Base-by-base conservation (phyloP, 2,113 vertebrate genomes). In the Phocoena sinus region DNA sequence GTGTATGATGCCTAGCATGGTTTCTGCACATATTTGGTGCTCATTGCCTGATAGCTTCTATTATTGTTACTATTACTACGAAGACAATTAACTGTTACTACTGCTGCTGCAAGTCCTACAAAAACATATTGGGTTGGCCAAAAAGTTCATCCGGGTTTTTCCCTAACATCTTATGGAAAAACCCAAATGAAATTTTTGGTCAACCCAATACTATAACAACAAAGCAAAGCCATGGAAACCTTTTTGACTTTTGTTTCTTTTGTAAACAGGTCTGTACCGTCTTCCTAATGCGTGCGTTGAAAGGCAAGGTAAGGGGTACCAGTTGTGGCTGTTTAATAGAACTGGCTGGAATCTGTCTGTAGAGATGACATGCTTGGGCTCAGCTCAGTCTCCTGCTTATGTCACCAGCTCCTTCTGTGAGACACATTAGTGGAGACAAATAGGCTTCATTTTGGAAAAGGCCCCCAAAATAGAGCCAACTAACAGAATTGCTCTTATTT, bases 401-500 rank as follows among this genome's bases (percentile, higher is more conserved):
- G 23, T 76, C 14, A 88, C 41, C 31, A 95, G 33, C 12, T 81
- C 8, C 50, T 79, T 70, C 70, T 65, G 33, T 89, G 25, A 91
- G 41, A 97, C 9, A 90, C 12, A 56, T 80, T 56, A 77, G 4
- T 89, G 50, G 14, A 91, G 36, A 95, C 25, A 96, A 77, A 91
- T 4, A 88, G 23, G 21, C 38, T 94, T 91, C 58, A 84, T 62
- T 94, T 47, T 74, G 41, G 60, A 91, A 95, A 38, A 81, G 17
- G 2, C 58, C 91, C 12, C 60, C 41, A 84, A 90, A 92, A 73
- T 4, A 85, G 62, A 94, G 25, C 21, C 36, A 94, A 83, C 63
- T 93, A 93, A 77, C 21, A 92, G 41, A 96, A 91, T 38, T 63
- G 8, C 4, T 95, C 50, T 70, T 82, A 71, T 71, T 91, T 87